phyloP scores from a whole-genome alignment of 2,797 vertebrate species.

The Clarias fuscus region DNA sequence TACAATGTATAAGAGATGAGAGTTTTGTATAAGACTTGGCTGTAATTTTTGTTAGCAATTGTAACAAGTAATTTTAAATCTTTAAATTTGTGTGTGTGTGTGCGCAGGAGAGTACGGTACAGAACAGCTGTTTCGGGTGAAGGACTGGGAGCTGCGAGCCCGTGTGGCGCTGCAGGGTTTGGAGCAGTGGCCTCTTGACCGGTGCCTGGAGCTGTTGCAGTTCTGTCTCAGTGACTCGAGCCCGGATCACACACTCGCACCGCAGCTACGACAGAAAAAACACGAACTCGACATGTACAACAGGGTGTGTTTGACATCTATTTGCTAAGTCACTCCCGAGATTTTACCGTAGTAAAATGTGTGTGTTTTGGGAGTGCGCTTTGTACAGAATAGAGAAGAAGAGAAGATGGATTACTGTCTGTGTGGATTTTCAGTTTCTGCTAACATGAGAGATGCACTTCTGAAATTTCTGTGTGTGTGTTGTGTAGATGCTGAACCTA shows the following conservation, averaged over 20 bases:
- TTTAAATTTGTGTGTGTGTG: neutral
- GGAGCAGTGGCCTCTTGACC: conserved; percentile 85
- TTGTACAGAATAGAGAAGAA: neutral
- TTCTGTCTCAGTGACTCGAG: conserved; percentile 84
- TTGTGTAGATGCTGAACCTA: conserved; percentile 82
- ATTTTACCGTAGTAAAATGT: neutral
- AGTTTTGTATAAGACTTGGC: neutral
- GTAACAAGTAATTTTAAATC: too few relatives aligned
- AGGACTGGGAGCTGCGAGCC: conserved; percentile 80
- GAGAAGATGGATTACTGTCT: neutral
- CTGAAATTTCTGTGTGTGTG: neutral
- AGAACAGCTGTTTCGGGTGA: conserved; percentile 82
- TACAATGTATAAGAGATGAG: neutral
- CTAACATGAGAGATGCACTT: neutral
- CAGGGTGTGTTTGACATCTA: conserved; percentile 70
- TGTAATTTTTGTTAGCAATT: neutral
- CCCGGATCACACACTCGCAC: conserved; percentile 69
- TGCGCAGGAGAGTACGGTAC: conserved; percentile 73
- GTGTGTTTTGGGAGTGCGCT: neutral
- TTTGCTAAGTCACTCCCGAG: neutral
- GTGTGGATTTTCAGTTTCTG: neutral
- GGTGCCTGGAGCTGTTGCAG: conserved; percentile 85
- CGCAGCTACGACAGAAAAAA: conserved; percentile 76
- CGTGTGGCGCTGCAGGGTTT: conserved; percentile 79
- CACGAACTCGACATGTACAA: conserved; percentile 85